A percentile compares a stretch with the other conserved stretches of the same genome.
phyloP scores from a whole-genome alignment of 2,797 vertebrate genomes.

The Leontocebus nigricollis region DNA sequence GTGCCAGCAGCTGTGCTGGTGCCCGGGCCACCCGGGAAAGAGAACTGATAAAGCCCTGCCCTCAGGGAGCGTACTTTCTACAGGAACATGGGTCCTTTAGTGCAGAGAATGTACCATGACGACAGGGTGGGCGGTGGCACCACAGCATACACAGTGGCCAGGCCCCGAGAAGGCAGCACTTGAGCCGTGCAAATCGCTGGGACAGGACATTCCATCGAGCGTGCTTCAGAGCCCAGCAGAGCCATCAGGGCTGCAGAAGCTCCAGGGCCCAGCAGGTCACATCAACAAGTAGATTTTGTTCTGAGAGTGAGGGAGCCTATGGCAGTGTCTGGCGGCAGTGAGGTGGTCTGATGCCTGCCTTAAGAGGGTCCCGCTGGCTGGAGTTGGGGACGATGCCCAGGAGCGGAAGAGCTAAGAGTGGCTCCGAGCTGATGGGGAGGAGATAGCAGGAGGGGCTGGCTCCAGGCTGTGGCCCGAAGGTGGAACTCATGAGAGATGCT shows the following conservation, averaged over 20 bases:
- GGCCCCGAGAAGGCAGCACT: neutral
- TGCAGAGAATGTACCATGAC: neutral
- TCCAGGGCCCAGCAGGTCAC: neutral
- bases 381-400: neutral
- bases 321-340: neutral
- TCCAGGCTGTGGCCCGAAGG: neutral
- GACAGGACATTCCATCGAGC: neutral
- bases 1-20: neutral
- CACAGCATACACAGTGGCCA: neutral
- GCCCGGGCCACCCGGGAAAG: neutral
- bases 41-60: rapidly evolving
- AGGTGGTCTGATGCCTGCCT: neutral
- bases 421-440: neutral
- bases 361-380: neutral
- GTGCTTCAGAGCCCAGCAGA: neutral
- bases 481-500: neutral
- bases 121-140: too few relatives aligned
- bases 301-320: neutral
- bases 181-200: neutral
- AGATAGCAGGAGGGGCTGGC: neutral
- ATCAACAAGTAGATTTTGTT: neutral
- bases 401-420: neutral
- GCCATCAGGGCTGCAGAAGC: neutral
- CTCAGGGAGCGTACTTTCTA: neutral
- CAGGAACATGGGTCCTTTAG: neutral